Evolutionary conservation across 2,888 invertebrate species (phyloP).

Genomic region (Diadegma fenestrale): DNA sequence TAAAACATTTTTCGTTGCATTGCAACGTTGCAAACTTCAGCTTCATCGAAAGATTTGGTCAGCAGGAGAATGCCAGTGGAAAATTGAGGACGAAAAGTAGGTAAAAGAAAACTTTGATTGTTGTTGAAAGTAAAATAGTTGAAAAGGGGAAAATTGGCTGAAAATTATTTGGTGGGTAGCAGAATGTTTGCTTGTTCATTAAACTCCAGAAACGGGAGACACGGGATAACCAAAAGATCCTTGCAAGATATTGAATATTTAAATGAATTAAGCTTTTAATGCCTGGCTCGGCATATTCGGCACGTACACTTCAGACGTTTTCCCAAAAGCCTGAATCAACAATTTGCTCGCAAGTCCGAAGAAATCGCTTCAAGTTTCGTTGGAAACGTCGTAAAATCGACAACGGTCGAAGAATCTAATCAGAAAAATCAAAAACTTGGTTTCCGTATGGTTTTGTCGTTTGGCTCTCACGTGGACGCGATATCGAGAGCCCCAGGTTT

Average conservation of each 20-base stretch:
- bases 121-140: background rate
- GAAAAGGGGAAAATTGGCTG: background rate
- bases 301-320: background rate
- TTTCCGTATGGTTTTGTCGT: too few species aligned
- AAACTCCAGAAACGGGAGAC: background rate
- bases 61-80: background rate
- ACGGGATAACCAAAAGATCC: background rate
- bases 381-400: too few species aligned
- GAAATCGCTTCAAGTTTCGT: too few species aligned
- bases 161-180: background rate
- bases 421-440: too few species aligned
- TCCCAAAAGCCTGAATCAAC: background rate
- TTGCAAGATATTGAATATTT: background rate
- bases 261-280: background rate
- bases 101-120: background rate
- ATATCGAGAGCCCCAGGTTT: too few species aligned
- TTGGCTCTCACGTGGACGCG: too few species aligned
- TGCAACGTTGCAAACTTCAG: too few species aligned
- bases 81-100: background rate
- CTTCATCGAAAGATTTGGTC: background rate
- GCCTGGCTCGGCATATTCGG: background rate
- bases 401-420: too few species aligned
- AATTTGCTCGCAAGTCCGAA: background rate
- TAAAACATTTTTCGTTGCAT: too few species aligned
- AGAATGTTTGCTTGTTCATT: background rate